Base-by-base conservation (phyloP, 1,140 invertebrate genomes). In the Zaprionus capensis region DNA sequence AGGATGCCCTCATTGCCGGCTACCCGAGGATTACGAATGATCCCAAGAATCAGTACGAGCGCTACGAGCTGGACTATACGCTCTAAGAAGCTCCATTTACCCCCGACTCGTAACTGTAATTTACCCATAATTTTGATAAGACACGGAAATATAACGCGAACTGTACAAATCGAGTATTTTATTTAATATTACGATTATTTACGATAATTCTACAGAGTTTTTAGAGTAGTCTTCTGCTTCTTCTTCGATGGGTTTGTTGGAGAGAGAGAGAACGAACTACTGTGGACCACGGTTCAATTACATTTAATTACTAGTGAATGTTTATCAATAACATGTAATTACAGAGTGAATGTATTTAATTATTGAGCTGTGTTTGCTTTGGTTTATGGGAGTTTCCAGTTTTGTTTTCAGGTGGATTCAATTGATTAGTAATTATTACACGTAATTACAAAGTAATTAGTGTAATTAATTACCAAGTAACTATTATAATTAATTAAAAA, bases 51-150 rank as follows among this genome's bases (percentile, higher is more conserved):
- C 96, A 98, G 80, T 99, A 98, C 93, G 94, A 97, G 81, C 95
- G 99, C 93, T 99, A 99, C 93, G 99, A 99, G 94, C 94, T 99
- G 85, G 98, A 99, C 94, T 99, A 99, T 93, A 94, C 97, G 84
- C 94, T 99, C 71, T 99, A 97, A 95, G 58, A 15, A 51, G 28
- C 22, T 6, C 14, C 41, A 26, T 9, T 28, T 34, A n/a, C 26
- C 26, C 31, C 12, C 9, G 28, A 20, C 22, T 44, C 41, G 26
- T 38, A 36, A 68, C 34, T 36, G 26, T 76, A 75, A 55, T 65
- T 46, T 62, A 70, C 38, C 24, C 17, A 22, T 74, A 59, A 69
- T 70, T 71, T 71, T 71, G 46, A 51, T 71, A 74, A 74, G 70
- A 56, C 44, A 36, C 20, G 17, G 34, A 77, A 71, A 41, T 61